These are phyloP conservation scores for Timandra comae DNA, from an alignment of 2,888 invertebrate species.

Conservation along the genomic window DNA sequence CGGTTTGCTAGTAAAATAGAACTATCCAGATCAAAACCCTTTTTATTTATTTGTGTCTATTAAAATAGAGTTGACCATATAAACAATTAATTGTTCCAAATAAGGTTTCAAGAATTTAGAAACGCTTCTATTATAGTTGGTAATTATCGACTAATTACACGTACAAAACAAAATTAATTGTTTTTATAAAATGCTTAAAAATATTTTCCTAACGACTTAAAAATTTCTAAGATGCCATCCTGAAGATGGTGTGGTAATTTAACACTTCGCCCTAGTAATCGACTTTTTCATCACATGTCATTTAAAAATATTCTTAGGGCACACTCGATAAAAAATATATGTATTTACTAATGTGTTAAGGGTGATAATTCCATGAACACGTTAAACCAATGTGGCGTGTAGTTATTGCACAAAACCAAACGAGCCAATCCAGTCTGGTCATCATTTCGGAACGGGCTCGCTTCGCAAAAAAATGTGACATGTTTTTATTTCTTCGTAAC, in stretches of 20 bases:
- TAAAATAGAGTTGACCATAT: no score
- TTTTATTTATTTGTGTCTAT: no score
- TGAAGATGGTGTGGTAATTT: slow-evolving; percentile 11
- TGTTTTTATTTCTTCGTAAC: slow-evolving; percentile 12
- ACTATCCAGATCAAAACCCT: no score
- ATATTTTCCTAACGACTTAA: slow-evolving; percentile 4
- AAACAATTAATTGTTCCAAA: no score
- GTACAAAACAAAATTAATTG: no score
- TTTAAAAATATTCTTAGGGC: no score
- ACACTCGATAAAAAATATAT: neutral
- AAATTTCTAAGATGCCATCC: slow-evolving; percentile 11
- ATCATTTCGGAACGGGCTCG: slow-evolving; percentile 20
- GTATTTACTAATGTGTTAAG: slow-evolving; percentile 11
- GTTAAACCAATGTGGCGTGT: slow-evolving; percentile 2
- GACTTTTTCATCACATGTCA: slow-evolving; percentile 4
- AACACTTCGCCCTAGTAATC: slow-evolving; percentile 7
- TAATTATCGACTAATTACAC: no score
- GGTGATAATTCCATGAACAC: slow-evolving; percentile 8
- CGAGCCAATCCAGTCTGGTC: slow-evolving; percentile 23
- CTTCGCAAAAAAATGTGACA: slow-evolving; percentile 23
- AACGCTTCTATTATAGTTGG: no score
- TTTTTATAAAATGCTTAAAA: no score
- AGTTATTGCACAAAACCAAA: slow-evolving; percentile 5
- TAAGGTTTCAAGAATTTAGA: no score
- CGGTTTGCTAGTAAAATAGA: no score